These are phyloP conservation scores for Cryptosula pallasiana DNA, from an alignment of 2,888 invertebrate genomes.

Conservation along the genomic window DNA sequence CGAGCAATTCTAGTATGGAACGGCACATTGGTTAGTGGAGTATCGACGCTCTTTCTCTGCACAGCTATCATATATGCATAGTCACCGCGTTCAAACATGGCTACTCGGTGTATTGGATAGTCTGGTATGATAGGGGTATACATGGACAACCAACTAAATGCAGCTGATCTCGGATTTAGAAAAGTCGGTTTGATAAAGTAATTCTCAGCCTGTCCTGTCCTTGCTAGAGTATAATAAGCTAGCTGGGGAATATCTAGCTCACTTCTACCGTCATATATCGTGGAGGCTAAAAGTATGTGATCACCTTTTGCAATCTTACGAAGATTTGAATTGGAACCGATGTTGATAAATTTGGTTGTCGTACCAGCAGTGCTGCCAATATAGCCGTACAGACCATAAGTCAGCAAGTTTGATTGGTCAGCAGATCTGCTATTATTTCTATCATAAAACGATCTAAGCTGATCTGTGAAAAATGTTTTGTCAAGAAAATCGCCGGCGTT, in stretches of 20 bases:
- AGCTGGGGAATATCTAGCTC: background rate
- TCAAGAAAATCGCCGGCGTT: slow-evolving; percentile 5
- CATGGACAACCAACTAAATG: slow-evolving; percentile 6
- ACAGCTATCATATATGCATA: background rate
- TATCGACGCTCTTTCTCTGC: background rate
- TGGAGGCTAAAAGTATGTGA: background rate
- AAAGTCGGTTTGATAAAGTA: background rate
- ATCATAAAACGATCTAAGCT: background rate
- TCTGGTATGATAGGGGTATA: background rate
- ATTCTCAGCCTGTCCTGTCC: background rate
- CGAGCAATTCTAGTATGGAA: slow-evolving; percentile 18
- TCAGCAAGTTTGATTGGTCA: background rate
- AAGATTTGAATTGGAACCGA: background rate
- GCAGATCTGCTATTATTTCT: background rate
- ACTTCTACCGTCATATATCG: background rate
- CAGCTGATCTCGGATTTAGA: background rate
- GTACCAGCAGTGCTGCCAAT: slow-evolving; percentile 2
- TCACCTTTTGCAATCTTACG: background rate
- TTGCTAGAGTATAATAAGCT: background rate
- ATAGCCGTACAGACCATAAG: background rate
- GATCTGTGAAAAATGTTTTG: background rate
- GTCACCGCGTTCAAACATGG: background rate
- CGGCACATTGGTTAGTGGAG: background rate
- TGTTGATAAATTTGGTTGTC: background rate
- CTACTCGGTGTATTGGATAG: background rate